phyloP scores from a whole-genome alignment of 92 coral and sea anemone species.

The Epizoanthus scotinus region DNA sequence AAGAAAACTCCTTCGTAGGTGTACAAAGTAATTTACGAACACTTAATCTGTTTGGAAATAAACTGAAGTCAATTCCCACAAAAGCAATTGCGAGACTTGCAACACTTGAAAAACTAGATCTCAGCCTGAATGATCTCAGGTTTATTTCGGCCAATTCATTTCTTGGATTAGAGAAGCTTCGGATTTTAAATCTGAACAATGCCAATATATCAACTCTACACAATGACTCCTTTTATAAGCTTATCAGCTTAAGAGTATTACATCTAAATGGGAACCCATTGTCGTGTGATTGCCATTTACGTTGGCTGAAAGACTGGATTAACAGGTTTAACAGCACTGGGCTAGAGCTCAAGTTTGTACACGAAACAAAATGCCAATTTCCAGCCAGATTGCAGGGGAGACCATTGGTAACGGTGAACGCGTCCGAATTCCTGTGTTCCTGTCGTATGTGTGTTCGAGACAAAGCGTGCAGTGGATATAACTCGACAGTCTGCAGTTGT shows the following conservation, averaged over 20 bases:
- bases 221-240: constrained; percentile 44
- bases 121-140: constrained; percentile 53
- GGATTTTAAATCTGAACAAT: constrained; percentile 42
- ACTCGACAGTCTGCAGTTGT: constrained; percentile 45
- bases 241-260: constrained; percentile 22
- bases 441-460: constrained; percentile 47
- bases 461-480: constrained; percentile 35
- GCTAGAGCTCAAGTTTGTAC: constrained; percentile 9
- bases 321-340: neutral
- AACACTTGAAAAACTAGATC: constrained; percentile 51
- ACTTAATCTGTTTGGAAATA: constrained; percentile 49
- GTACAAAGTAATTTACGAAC: constrained; percentile 42
- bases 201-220: constrained; percentile 51
- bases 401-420: constrained; percentile 18
- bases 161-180: constrained; percentile 34
- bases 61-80: constrained; percentile 45
- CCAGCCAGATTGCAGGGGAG: constrained; percentile 46
- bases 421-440: constrained; percentile 60
- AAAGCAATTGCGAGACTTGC: constrained; percentile 28
- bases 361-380: constrained; percentile 23
- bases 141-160: constrained; percentile 52
- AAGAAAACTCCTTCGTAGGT: constrained; percentile 46
- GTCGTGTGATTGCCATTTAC: constrained; percentile 62
- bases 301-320: constrained; percentile 54
- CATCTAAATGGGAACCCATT: constrained; percentile 54